Base-by-base conservation (phyloP, 2,888 invertebrate genomes). In the Lycaena phlaeas region DNA sequence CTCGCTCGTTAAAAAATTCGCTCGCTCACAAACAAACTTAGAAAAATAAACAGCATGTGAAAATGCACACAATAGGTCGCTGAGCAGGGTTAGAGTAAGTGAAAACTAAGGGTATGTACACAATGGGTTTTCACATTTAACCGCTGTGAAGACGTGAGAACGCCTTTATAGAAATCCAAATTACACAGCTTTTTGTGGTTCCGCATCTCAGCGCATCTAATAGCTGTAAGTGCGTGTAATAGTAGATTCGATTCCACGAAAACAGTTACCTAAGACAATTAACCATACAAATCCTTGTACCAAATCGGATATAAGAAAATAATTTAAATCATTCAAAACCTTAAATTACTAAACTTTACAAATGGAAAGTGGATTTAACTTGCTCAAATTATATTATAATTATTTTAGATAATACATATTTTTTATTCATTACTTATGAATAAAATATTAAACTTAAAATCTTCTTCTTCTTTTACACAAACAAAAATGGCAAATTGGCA, bases 111-210 rank as follows among this genome's bases (percentile, higher is more conserved):
- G 56, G 52, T 59, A 59, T 59, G 61, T 60, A 53, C 57, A 81
- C 77, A 79, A 77, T 74, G 62, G 65, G 64, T 74, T 82, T 81
- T 79, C 79, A 77, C 81, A 65, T 59, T 71, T 76, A 69, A 79
- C 72, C 73, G 60, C 78, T 68, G 63, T 62, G 54, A 69, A 69
- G 64, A 71, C 70, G 79, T 79, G 82, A 65, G 78, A 82, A 79
- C 62, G 57, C 51, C 38, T 57, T 65, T 63, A 69, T 64, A 78
- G 75, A 79, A 76, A 79, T 70, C 64, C 64, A 68, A 78, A 74
- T 74, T 68, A 55, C 68, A 7, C 22, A 62, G 52, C 58, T 68
- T 69, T 65, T 70, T 78, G 75, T 64, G 74, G 74, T 75, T 62
- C 46, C 50, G 45, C 44, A 34, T 40, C 42, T 44, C 42, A 25